A percentile compares a stretch with the other conserved stretches of the same genome.
These are phyloP conservation scores for Meteorus cinctellus DNA, from an alignment of 2,888 invertebrate species.

Conservation along the genomic window DNA sequence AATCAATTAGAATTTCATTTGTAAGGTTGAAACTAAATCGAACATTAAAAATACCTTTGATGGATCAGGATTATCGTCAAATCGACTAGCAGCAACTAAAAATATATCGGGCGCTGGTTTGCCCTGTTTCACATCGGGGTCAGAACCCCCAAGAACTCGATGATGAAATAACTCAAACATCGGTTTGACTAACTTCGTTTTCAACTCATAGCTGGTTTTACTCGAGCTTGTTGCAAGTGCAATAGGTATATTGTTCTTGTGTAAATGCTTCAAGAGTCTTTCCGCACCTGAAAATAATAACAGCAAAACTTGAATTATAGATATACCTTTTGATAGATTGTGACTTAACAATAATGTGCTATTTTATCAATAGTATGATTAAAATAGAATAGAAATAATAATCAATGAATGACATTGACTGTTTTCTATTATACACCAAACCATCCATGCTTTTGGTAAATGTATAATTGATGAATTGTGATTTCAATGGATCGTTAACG, in stretches of 20 bases:
- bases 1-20: not conserved
- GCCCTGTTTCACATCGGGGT: conserved; percentile 81
- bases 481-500: conserved; percentile 1
- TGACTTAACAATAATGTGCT: not conserved
- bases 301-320: not conserved
- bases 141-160: conserved; percentile 78
- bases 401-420: not conserved
- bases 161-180: conserved; percentile 76
- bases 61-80: conserved; percentile 75
- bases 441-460: not conserved
- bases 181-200: conserved; percentile 75
- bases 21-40: conserved; percentile 3
- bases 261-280: conserved; percentile 78
- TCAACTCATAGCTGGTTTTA: conserved; percentile 75
- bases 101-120: conserved; percentile 85
- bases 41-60: conserved; percentile 57
- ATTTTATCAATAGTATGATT: not conserved
- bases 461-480: not conserved
- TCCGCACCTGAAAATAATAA: conserved; percentile 74
- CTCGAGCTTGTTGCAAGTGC: conserved; percentile 83
- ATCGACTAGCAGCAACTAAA: conserved; percentile 78
- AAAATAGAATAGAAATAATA: not conserved
- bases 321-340: not conserved
- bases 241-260: conserved; percentile 78
- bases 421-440: not conserved